Percentiles rank a stretch among this genome's conserved stretches.
These are phyloP conservation scores for Cepaea hortensis DNA, from an alignment of 2,888 invertebrate species.

Conservation along the genomic window DNA sequence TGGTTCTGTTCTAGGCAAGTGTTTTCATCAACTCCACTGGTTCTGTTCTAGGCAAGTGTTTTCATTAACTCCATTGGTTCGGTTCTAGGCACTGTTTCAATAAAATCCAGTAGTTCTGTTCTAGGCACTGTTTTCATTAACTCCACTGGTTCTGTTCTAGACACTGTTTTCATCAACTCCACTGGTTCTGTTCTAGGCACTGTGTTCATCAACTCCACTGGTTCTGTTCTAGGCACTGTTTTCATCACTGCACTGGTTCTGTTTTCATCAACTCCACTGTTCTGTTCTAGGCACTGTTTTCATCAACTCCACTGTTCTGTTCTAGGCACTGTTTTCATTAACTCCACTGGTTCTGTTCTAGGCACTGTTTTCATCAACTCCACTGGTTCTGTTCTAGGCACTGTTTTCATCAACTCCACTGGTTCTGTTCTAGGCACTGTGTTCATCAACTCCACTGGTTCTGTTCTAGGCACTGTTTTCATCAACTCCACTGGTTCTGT, in stretches of 20 bases:
- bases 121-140: not conserved
- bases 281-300: not conserved
- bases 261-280: not conserved
- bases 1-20: not conserved
- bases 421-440: no score
- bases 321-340: no score
- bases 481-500: no score
- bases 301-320: no score
- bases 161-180: not conserved
- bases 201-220: not conserved
- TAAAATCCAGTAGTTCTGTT: not conserved
- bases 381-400: no score
- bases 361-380: no score
- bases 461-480: no score
- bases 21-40: not conserved
- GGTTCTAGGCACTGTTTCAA: not conserved
- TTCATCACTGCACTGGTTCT: not conserved
- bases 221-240: not conserved
- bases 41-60: not conserved
- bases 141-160: not conserved
- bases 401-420: no score
- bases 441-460: no score
- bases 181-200: not conserved
- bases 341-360: no score
- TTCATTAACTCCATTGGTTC: not conserved